Evolutionary conservation across 1,140 invertebrate species (phyloP).

Genomic region (Lucilia cuprina): DNA sequence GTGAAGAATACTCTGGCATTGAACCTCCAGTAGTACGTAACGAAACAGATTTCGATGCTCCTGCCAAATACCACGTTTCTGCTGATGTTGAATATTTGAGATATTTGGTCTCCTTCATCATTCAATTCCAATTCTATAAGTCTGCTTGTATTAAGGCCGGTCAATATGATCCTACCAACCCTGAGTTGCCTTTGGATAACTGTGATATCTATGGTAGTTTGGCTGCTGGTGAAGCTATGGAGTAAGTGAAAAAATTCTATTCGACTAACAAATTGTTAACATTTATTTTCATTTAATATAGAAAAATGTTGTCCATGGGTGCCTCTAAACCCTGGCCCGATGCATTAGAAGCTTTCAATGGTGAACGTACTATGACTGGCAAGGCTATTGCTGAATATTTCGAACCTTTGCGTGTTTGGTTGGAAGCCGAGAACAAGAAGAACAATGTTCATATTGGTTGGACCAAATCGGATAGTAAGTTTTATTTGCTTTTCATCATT

Average conservation of each 20-base stretch:
- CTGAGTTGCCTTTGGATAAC: slow-evolving; percentile 74
- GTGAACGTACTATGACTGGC: slow-evolving; percentile 76
- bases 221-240: slow-evolving; percentile 76
- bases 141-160: slow-evolving; percentile 81
- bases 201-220: slow-evolving; percentile 86
- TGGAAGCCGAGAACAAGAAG: slow-evolving; percentile 77
- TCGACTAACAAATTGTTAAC: no score
- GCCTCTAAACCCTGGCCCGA: slow-evolving; percentile 83
- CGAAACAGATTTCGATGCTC: slow-evolving; percentile 86
- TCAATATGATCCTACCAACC: slow-evolving; percentile 76
- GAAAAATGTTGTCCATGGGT: slow-evolving; percentile 81
- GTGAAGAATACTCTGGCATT: slow-evolving; percentile 80
- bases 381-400: slow-evolving; percentile 80
- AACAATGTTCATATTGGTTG: slow-evolving; percentile 80
- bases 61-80: slow-evolving; percentile 83
- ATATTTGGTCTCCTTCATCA: slow-evolving; percentile 86
- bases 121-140: slow-evolving; percentile 92
- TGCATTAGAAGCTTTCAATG: slow-evolving; percentile 81
- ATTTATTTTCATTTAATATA: slow-evolving; percentile 51
- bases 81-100: slow-evolving; percentile 85
- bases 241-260: no score
- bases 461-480: slow-evolving; percentile 65
- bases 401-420: slow-evolving; percentile 77
- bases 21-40: slow-evolving; percentile 77
- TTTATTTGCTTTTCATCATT: neutral